A percentile compares a stretch with the other conserved stretches of the same genome.
These are phyloP conservation scores for Microcebus lehilahytsara DNA, from an alignment of 2,113 vertebrate genomes.

Conservation along the genomic window DNA sequence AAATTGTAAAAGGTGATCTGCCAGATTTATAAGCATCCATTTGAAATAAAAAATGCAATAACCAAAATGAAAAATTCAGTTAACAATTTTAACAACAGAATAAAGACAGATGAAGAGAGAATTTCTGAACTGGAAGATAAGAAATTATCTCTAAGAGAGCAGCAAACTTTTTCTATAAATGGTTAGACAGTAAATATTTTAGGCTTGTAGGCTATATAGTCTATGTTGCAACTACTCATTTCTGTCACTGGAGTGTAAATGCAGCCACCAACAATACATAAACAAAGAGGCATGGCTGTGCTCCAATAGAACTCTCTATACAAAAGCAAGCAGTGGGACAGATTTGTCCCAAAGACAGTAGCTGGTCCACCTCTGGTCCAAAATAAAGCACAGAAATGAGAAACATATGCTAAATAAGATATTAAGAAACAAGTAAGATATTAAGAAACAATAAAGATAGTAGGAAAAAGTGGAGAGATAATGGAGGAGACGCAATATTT, in stretches of 20 bases:
- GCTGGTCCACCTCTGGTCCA: neutral
- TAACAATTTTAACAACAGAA: neutral
- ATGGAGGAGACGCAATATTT: neutral
- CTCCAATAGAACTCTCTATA: neutral
- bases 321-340: neutral
- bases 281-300: neutral
- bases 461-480: neutral
- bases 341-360: neutral
- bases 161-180: neutral
- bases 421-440: neutral
- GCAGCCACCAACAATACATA: neutral
- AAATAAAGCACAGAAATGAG: neutral
- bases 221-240: neutral
- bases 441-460: neutral
- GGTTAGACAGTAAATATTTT: neutral
- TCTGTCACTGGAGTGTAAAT: neutral
- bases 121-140: slow-evolving; percentile 6
- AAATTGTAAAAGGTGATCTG: neutral
- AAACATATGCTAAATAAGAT: neutral
- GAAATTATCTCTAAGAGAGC: neutral
- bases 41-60: slow-evolving; percentile 22
- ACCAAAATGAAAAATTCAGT: neutral
- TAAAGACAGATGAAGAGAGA: slow-evolving; percentile 26
- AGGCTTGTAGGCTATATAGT: neutral
- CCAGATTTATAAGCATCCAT: neutral